These are phyloP conservation scores for Mobula hypostoma DNA, from an alignment of 2,113 vertebrate genomes.

Conservation along the genomic window DNA sequence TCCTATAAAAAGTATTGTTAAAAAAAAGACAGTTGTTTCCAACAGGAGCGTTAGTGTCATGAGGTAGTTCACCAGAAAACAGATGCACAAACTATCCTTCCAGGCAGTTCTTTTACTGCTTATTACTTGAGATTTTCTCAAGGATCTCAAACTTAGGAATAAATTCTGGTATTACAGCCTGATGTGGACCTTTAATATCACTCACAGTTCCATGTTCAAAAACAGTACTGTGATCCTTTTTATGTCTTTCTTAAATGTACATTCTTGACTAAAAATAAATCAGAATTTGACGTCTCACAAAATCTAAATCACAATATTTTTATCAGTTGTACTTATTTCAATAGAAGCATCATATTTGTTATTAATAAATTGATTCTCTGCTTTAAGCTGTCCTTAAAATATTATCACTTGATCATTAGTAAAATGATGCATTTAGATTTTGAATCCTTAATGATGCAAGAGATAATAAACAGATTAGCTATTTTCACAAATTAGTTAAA, in stretches of 20 bases:
- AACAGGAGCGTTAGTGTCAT: too few relatives aligned
- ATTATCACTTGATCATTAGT: slow-evolving; percentile 19
- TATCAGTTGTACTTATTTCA: neutral
- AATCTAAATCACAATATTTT: neutral
- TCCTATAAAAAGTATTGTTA: too few relatives aligned
- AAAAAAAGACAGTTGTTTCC: too few relatives aligned
- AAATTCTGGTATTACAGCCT: neutral
- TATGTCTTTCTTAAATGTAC: neutral
- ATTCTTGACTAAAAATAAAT: neutral
- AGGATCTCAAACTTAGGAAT: too few relatives aligned
- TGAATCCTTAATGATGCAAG: neutral
- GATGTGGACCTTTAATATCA: neutral
- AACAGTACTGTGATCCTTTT: neutral
- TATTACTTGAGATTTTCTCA: too few relatives aligned
- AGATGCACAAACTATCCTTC: too few relatives aligned
- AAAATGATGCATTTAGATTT: slow-evolving; percentile 5
- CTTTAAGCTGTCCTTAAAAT: slow-evolving; percentile 23
- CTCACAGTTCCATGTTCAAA: neutral
- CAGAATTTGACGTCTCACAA: neutral
- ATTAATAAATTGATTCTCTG: slow-evolving; percentile 13
- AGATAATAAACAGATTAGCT: neutral
- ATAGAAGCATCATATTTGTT: neutral
- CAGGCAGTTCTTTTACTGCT: too few relatives aligned
- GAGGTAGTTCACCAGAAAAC: too few relatives aligned
- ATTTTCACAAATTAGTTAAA: slow-evolving; percentile 26